Percentiles rank a stretch among this genome's conserved stretches.
These are phyloP conservation scores for Holothuria glaberrima DNA, from an alignment of 35 echinoderm and acorn worm species.

Conservation along the genomic window DNA sequence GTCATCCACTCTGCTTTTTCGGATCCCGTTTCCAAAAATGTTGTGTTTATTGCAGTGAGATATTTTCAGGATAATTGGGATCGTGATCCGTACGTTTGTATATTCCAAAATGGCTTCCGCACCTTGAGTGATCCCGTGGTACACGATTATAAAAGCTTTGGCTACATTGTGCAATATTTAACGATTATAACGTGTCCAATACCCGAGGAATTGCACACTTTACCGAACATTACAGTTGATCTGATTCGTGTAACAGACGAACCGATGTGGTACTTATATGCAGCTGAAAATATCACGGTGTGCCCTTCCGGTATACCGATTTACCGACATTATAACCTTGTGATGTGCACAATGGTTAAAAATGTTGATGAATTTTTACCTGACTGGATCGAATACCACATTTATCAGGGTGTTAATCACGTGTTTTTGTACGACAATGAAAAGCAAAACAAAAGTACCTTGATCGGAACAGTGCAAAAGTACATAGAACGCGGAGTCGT, in stretches of 20 bases:
- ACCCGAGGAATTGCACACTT: conserved; percentile 13
- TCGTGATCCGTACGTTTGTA: conserved; percentile 60
- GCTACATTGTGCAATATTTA: conserved; percentile 80
- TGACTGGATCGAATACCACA: conserved; percentile 80
- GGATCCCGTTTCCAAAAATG: conserved; percentile 65
- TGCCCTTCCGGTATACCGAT: conserved; percentile 60
- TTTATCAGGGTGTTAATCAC: conserved; percentile 72
- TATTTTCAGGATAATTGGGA: conserved; percentile 56
- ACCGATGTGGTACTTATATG: conserved; percentile 19
- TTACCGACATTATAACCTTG: conserved; percentile 57
- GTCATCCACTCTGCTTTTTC: conserved; percentile 80
- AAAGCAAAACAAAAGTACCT: conserved; percentile 34
- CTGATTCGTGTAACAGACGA: conserved; percentile 42
- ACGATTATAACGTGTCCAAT: conserved; percentile 76
- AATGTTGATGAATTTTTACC: conserved; percentile 69
- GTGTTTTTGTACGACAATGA: conserved; percentile 86
- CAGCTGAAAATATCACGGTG: conserved; percentile 79
- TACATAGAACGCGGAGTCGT: conserved; percentile 72
- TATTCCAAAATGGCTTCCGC: conserved; percentile 58
- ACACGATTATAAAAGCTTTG: conserved; percentile 77
- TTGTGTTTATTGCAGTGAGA: conserved; percentile 71
- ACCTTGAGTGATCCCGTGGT: conserved; percentile 65
- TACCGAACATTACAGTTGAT: conserved; percentile 60
- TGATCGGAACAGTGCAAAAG: conserved; percentile 57
- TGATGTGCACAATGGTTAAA: conserved; percentile 85